Evolutionary conservation across 1,140 invertebrate species (phyloP).

Genomic region (Caerostris darwini): DNA sequence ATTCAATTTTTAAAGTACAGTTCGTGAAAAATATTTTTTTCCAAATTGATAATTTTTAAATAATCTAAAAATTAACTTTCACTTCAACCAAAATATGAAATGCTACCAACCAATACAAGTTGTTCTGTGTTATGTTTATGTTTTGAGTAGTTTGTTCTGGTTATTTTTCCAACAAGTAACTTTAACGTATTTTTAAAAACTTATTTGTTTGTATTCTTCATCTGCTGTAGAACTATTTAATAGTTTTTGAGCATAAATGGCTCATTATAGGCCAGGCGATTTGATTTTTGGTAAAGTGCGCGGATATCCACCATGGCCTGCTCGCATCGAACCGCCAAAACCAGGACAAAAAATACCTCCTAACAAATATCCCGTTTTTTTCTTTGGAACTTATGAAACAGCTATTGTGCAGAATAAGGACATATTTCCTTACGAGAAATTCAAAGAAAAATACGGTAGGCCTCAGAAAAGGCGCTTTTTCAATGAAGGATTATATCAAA

Average conservation of each 20-base stretch:
- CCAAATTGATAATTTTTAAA: too few relatives aligned
- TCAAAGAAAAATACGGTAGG: slow-evolving; percentile 87
- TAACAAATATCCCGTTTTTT: slow-evolving; percentile 88
- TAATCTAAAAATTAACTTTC: too few relatives aligned
- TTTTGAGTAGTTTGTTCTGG: too few relatives aligned
- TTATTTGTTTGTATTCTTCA: too few relatives aligned
- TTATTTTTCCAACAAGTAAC: too few relatives aligned
- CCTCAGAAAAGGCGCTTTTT: slow-evolving; percentile 85
- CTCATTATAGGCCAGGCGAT: slow-evolving; percentile 86
- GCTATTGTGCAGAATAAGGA: slow-evolving; percentile 79
- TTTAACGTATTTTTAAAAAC: too few relatives aligned
- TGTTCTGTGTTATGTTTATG: too few relatives aligned
- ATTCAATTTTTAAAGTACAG: too few relatives aligned
- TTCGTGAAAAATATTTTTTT: too few relatives aligned
- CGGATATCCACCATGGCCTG: slow-evolving; percentile 95
- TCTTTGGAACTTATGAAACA: slow-evolving; percentile 79
- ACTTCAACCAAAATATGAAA: too few relatives aligned
- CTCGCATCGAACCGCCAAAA: slow-evolving; percentile 75
- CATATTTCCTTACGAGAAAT: slow-evolving; percentile 84
- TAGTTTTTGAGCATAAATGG: background rate
- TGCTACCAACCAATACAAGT: too few relatives aligned
- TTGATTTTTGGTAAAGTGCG: slow-evolving; percentile 97
- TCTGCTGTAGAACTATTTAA: too few relatives aligned
- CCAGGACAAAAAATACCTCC: slow-evolving; percentile 83
- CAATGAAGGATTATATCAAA: slow-evolving; percentile 87